Evolutionary conservation across 2,888 invertebrate genomes (phyloP).

Genomic region (Brachyptera putata): DNA sequence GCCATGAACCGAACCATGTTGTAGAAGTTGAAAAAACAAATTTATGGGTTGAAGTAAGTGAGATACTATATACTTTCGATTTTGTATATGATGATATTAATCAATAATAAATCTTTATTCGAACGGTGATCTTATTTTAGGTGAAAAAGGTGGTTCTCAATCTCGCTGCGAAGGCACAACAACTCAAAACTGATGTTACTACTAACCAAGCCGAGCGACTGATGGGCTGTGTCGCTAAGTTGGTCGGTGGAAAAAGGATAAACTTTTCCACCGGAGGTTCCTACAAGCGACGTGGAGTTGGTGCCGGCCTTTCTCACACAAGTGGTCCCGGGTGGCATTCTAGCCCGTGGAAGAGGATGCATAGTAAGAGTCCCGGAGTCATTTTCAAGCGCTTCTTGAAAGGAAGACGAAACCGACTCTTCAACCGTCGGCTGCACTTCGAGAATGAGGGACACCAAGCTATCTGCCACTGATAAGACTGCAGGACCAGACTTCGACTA

Average conservation of each 20-base stretch:
- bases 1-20: neutral
- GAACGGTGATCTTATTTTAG: neutral
- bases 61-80: neutral
- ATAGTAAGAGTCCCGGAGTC: neutral
- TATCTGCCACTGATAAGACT: too few relatives aligned
- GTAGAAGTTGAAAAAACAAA: too few relatives aligned
- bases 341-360: slow-evolving; percentile 20
- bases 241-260: slow-evolving; percentile 14
- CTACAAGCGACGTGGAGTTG: slow-evolving; percentile 13
- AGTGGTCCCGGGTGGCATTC: slow-evolving; percentile 16
- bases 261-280: slow-evolving; percentile 7
- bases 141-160: neutral
- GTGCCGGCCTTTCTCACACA: slow-evolving; percentile 11
- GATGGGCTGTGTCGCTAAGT: slow-evolving; percentile 19
- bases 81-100: neutral
- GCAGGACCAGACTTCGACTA: slow-evolving; percentile 8
- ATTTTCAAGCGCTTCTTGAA: neutral
- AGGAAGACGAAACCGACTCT: too few relatives aligned
- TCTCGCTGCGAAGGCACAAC: slow-evolving; percentile 1
- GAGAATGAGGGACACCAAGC: neutral
- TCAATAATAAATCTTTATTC: too few relatives aligned
- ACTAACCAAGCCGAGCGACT: slow-evolving; percentile 12
- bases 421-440: neutral
- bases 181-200: neutral
- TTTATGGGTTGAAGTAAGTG: neutral